Base-by-base conservation (phyloP, 2,113 vertebrate species). In the Psilopogon haemacephalus region DNA sequence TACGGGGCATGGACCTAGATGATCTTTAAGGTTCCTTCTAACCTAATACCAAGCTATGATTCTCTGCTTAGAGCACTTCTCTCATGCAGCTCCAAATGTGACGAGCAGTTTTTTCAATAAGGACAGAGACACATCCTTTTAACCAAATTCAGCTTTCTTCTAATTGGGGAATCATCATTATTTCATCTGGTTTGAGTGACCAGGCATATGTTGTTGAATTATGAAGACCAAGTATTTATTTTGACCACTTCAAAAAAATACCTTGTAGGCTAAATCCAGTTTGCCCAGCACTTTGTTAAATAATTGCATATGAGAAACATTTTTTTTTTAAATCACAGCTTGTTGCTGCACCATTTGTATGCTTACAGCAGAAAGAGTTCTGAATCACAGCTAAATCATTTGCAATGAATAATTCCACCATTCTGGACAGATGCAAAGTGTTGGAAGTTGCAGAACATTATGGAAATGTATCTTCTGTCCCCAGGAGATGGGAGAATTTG, bases 391-490 rank as follows among this genome's bases (percentile, higher is more conserved):
- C 74, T 85, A 94, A 90, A 93, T 89, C 33, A 56, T 93, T 95
- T 91, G 54, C 88, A 33, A 64, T 21, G 8, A 58, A 80, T 94
- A 95, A 94, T 89, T 95, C 82, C 70, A 74, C 58, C 60, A 35
- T 71, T 95, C 26, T 4, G 55, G 84, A 85, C 71, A 94, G 35
- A 95, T 90, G 38, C 68, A 95, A 63, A 62, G 50, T 35, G 10
- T 24, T 88, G 82, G 44, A 88, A 82, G 87, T 83, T 86, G 67
- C 24, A 95, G 95, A 96, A 74, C 68, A 73, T 94, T 93, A 89
- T 58, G 90, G 77, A 96, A 94, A 97, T 87, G 20, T 28, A 76
- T 93, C 71, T 95, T 93, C 63, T 52, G 2, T 94, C 92, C 96
- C 94, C 77, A 48, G 59, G 74, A 80, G 88, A 95, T 88, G 77